Base-by-base conservation (phyloP, 2,888 invertebrate species). In the Conistra vaccinii region DNA sequence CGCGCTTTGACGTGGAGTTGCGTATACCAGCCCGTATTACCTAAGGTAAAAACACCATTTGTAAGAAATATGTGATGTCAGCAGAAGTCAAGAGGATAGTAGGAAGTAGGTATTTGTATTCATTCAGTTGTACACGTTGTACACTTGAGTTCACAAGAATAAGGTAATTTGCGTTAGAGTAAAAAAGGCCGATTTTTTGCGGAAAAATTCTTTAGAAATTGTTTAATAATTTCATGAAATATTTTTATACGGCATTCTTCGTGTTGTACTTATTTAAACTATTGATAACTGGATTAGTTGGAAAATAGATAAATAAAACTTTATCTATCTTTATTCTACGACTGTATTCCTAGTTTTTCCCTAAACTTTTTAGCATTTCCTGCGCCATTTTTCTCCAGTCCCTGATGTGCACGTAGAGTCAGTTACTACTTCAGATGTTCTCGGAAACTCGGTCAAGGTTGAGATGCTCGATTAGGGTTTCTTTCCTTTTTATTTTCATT, bases 371-470 rank as follows among this genome's bases (percentile, higher is more conserved):
- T 45, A 53, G 17, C 32, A 35, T 58, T 66, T 73, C 10, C 68
- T 68, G 23, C 26, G 58, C n/a, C 17, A 62, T 69, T 69, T 75
- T 85, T 62, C 61, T 53, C 20, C 3, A 66, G 71, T 81, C 70
- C 68, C 81, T 26, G 67, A 81, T 71, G 75, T 75, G 68, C 81
- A 84, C 81, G 81, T 71, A 76, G 84, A 78, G 83, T 78, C 78
- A 68, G 68, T 73, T 77, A 73, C 76, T 73, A 83, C 76, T 76
- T 57, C 57, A 73, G 72, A 84, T 73, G 55, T 69, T 81, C 70
- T 84, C 39, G 29, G 57, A 57, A 82, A 85, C 57, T 85, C 29
- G 82, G 82, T 48, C 82, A 82, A 85, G 85, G 82, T 67, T 55
- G 39, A 51, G 65, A n/a, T 51, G 82, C 26, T 58, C 76, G 76